Percentiles rank a stretch among this genome's conserved stretches.
Evolutionary conservation across 2,888 invertebrate species (phyloP).

Genomic region (Orthosia cruda): DNA sequence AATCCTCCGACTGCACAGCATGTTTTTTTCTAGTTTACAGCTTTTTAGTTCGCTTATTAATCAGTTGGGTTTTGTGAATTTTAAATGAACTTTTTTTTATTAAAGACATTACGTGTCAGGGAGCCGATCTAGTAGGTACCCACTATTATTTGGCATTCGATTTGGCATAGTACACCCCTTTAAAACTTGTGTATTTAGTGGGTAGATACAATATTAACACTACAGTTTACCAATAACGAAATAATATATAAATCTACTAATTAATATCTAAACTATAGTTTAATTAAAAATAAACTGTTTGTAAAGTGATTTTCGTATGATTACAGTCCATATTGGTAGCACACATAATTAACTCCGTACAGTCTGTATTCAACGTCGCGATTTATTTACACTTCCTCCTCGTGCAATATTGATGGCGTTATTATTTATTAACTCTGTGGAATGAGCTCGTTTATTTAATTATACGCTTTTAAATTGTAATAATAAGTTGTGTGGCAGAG

Average conservation of each 20-base stretch:
- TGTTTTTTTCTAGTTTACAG: no score
- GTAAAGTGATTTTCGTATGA: conserved; percentile 32
- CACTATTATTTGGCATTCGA: no score
- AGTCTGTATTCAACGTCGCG: conserved; percentile 5
- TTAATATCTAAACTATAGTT: not conserved
- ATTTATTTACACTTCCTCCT: conserved; percentile 45
- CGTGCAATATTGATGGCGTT: conserved; percentile 37
- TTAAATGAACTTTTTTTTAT: no score
- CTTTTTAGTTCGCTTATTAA: no score
- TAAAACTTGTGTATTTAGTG: no score
- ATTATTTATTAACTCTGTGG: conserved; percentile 28
- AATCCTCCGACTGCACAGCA: no score
- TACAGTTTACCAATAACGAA: no score
- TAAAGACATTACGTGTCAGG: no score
- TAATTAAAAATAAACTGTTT: conserved; percentile 41
- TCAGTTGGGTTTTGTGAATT: no score
- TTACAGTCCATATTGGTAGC: conserved; percentile 41
- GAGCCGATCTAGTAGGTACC: not conserved
- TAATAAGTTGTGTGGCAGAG: not conserved
- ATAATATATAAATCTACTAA: no score
- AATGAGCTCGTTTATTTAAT: conserved; percentile 16
- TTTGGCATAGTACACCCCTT: no score
- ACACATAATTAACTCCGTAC: conserved; percentile 54
- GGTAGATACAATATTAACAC: no score
- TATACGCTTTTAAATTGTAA: not conserved